Evolutionary conservation across 1,140 invertebrate species (phyloP), one percentile per base, ranked within the genome.

Genomic region (Octopus bimaculoides): DNA sequence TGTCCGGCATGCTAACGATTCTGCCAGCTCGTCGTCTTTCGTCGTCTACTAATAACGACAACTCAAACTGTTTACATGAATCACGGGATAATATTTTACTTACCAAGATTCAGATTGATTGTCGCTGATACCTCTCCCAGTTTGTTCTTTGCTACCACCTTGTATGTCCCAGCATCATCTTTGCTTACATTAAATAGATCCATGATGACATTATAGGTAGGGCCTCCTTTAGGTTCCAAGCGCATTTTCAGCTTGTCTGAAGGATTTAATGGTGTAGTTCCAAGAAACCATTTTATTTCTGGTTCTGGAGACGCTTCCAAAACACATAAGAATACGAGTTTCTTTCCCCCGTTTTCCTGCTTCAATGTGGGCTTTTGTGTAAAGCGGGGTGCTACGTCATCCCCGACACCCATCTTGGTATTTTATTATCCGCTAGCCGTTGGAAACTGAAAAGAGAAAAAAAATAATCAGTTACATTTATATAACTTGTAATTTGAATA

Each of bases 121-220:
- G 97, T 98, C 83, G 97, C 97, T 81, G 97, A 95, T 88, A 98
- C 97, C 93, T 99, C 97, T 88, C 97, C 97, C 92, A 96, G 95
- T 91, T 96, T 96, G 91, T 99, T 99, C 91, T 96, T 97, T 84
- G 97, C 97, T 91, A 96, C 96, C 87, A 99, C 97, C 92, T 97
- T 97, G 92, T 99, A 99, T 78, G 97, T 94, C 86, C 97, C 97
- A 82, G 96, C 96, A 91, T 99, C 97, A 52, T 94, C 94, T 93
- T 98, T 96, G 90, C 97, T 94, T 84, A 98, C 97, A 90, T 98
- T 96, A 89, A 97, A 95, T 85, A 99, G 92, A 90, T 98, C 96
- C 85, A 99, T 85, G 17, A 85, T 81, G 5, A 89, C 84, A 83
- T 86, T 87, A 80, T 86, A 89, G 12, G 81, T 78, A 78, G 83